A percentile compares a stretch with the other conserved stretches of the same genome.
Conservation (phyloP, 2,797 vertebrate genomes). For the Amblyraja radiata region DNA sequence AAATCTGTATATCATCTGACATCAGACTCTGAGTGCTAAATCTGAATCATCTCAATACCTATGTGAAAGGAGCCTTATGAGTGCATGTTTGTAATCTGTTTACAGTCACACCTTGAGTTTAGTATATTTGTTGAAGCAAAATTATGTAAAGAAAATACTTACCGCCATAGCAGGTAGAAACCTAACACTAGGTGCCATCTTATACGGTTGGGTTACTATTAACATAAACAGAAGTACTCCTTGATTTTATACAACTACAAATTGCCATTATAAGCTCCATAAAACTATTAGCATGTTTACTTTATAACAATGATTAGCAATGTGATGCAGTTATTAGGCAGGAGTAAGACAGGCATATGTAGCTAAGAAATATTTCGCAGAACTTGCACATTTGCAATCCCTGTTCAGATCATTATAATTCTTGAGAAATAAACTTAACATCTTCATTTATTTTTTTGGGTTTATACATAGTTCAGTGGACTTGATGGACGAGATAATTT, state of each 20-base stretch:
- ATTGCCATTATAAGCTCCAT: background rate
- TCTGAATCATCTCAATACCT: background rate
- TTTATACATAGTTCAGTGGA: conserved; percentile 57
- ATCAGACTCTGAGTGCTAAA: background rate
- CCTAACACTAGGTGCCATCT: background rate
- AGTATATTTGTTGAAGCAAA: background rate
- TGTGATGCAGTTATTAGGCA: background rate
- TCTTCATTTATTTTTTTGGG: conserved; percentile 6
- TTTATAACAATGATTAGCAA: background rate
- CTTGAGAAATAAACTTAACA: background rate
- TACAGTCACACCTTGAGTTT: background rate
- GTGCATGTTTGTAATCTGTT: background rate
- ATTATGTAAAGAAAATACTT: background rate
- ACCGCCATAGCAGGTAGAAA: background rate
- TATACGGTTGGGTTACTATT: background rate
- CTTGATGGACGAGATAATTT: conserved; percentile 71
- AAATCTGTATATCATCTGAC: background rate
- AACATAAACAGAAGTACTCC: background rate
- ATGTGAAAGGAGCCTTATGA: background rate
- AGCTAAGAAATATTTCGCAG: background rate
- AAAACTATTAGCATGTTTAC: background rate
- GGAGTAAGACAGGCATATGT: background rate
- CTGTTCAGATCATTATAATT: background rate
- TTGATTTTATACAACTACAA: background rate
- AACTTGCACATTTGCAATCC: background rate